Percentiles rank a stretch among this genome's conserved stretches.
These are phyloP conservation scores for Phaethornis superciliosus DNA, from an alignment of 2,113 vertebrate genomes.

Conservation along the genomic window DNA sequence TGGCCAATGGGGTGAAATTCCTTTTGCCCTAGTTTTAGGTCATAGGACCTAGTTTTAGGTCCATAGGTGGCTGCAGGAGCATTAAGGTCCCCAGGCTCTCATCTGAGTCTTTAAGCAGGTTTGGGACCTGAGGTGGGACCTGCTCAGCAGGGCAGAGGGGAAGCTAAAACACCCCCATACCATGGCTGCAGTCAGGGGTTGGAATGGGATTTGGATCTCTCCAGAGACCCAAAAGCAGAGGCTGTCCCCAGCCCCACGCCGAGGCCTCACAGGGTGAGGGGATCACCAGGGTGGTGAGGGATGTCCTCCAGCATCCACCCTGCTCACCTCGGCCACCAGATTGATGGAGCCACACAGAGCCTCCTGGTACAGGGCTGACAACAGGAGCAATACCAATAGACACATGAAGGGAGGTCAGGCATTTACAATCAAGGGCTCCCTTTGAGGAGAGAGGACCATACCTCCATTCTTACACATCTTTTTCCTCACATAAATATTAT, in stretches of 20 bases:
- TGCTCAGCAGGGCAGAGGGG: not conserved
- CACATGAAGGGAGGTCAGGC: not conserved
- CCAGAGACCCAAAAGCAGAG: no score
- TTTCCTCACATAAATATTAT: not conserved
- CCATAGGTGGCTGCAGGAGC: accelerated
- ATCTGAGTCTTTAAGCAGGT: accelerated
- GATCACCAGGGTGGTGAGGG: accelerated
- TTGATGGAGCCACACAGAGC: not conserved
- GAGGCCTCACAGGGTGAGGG: accelerated
- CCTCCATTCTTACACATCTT: not conserved
- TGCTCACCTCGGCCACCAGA: accelerated
- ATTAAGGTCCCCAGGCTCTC: not conserved
- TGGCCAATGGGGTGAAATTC: not conserved
- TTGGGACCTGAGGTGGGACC: accelerated
- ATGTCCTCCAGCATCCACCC: accelerated
- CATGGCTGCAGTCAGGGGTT: accelerated
- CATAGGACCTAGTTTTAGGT: not conserved
- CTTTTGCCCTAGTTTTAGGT: not conserved
- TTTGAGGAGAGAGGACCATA: not conserved
- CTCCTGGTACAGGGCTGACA: not conserved
- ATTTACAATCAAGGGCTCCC: not conserved
- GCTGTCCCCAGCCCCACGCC: accelerated
- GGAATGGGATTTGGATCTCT: accelerated
- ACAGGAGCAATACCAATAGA: not conserved
- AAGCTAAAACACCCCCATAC: accelerated